A percentile compares a stretch with the other conserved stretches of the same genome.
Evolutionary conservation across 1,140 invertebrate genomes (phyloP).

Genomic region (Papilio glaucus): DNA sequence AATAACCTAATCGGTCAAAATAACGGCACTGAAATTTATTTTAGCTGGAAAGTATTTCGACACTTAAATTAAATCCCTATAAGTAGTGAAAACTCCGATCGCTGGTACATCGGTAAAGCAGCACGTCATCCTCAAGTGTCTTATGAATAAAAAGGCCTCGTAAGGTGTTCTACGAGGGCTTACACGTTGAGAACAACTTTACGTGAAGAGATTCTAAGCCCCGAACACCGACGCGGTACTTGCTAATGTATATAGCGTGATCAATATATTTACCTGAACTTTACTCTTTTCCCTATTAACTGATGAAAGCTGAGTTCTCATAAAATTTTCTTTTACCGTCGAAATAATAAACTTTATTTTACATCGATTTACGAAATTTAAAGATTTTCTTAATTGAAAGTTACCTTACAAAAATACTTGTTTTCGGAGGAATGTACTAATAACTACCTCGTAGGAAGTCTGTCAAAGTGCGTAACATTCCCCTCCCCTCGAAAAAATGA

Average conservation of each 20-base stretch:
- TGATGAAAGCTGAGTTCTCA: background rate
- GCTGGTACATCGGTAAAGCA: background rate
- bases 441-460: background rate
- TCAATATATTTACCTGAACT: background rate
- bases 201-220: background rate
- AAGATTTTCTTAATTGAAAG: no score
- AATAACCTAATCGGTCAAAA: background rate
- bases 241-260: background rate
- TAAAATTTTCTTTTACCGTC: background rate
- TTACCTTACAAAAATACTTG: no score
- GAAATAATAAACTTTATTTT: no score
- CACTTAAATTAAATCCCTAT: no score
- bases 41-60: background rate
- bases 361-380: no score
- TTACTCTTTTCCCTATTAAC: background rate
- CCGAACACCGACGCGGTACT: background rate
- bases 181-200: constrained; percentile 16
- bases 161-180: constrained; percentile 22
- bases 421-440: background rate
- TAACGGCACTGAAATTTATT: background rate
- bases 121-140: constrained; percentile 8
- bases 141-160: background rate
- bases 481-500: background rate
- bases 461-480: background rate
- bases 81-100: background rate